phyloP scores from a whole-genome alignment of 2,888 invertebrate genomes.

The Euplagia quadripunctaria region DNA sequence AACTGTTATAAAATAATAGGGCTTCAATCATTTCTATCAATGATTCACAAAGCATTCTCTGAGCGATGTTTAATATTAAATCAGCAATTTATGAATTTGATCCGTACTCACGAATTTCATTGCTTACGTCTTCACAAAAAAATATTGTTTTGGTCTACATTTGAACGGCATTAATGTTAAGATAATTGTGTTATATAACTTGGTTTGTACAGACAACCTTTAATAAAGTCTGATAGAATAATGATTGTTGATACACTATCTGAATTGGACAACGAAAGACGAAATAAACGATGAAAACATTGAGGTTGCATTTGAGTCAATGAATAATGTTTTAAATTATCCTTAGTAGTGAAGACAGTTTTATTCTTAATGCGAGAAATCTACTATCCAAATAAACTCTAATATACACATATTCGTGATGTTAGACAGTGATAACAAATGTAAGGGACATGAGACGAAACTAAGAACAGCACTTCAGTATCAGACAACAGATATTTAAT shows the following conservation, averaged over 20 bases:
- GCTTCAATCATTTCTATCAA: not conserved
- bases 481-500: too few relatives aligned
- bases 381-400: too few relatives aligned
- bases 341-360: not conserved
- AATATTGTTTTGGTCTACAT: constrained; percentile 66
- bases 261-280: not conserved
- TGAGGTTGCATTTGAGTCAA: not conserved
- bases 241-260: constrained; percentile 22
- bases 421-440: too few relatives aligned
- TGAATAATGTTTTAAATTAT: too few relatives aligned
- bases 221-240: constrained; percentile 41
- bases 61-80: not conserved
- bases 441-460: not conserved
- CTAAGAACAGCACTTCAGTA: not conserved
- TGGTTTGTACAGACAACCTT: constrained; percentile 15
- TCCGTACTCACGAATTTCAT: constrained; percentile 58
- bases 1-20: not conserved
- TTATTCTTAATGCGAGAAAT: too few relatives aligned
- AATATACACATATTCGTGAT: too few relatives aligned
- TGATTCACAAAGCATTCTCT: not conserved
- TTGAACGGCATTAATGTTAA: constrained; percentile 55
- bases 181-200: constrained; percentile 47
- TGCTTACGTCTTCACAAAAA: constrained; percentile 57
- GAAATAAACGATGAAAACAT: constrained; percentile 36
- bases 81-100: not conserved